Evolutionary conservation across 2,797 vertebrate species (phyloP).

Genomic region (Bradypus variegatus): DNA sequence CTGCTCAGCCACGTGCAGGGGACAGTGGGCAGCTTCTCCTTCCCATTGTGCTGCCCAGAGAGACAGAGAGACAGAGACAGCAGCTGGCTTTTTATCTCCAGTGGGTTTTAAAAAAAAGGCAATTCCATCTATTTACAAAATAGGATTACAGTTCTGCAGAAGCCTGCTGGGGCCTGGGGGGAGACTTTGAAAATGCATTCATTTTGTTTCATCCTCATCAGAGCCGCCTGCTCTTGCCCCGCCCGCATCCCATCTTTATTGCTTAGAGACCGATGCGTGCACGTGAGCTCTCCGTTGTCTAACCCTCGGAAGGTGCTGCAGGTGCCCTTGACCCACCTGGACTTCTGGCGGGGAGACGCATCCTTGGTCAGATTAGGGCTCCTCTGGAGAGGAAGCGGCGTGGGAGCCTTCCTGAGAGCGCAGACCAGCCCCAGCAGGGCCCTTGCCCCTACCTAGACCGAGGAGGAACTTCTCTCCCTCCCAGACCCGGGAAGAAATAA

Average conservation of each 20-base stretch:
- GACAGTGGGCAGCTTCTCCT: background rate
- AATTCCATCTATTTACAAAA: slow-evolving; percentile 63
- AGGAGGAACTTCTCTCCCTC: background rate
- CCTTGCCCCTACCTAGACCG: background rate
- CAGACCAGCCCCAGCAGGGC: background rate
- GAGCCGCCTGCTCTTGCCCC: background rate
- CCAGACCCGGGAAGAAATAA: background rate
- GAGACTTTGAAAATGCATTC: slow-evolving; percentile 63
- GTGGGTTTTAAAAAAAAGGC: background rate
- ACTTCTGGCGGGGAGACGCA: background rate
- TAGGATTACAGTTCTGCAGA: slow-evolving; percentile 60
- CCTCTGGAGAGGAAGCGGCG: slow-evolving; percentile 33
- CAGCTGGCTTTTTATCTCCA: slow-evolving; percentile 30
- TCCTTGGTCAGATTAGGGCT: slow-evolving; percentile 33
- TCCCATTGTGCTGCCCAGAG: background rate
- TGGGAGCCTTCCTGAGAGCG: background rate
- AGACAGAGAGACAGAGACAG: background rate
- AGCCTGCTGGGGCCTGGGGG: slow-evolving; percentile 57
- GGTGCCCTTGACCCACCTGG: background rate
- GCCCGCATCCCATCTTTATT: background rate
- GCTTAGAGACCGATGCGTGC: slow-evolving; percentile 32
- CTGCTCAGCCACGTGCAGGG: fast-evolving
- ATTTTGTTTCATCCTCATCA: slow-evolving; percentile 51
- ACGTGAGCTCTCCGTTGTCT: background rate
- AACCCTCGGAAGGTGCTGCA: background rate